These are phyloP conservation scores for Euglossa dilemma DNA, from an alignment of 1,140 invertebrate species.

Conservation along the genomic window DNA sequence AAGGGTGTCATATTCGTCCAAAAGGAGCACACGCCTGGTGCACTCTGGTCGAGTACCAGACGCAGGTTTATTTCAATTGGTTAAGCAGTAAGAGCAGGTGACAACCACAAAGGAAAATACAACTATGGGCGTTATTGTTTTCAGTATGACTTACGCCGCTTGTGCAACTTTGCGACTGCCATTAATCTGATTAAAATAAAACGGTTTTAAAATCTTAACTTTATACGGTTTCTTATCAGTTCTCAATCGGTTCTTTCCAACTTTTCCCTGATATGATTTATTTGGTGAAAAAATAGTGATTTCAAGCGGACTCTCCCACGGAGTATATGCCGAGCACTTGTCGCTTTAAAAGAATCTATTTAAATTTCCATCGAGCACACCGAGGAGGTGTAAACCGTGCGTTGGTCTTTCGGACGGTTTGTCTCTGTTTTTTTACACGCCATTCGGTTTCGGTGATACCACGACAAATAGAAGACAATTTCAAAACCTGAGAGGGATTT, in stretches of 20 bases:
- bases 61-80: slow-evolving; percentile 51
- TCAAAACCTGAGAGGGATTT: slow-evolving; percentile 51
- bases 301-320: slow-evolving; percentile 45
- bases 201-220: neutral
- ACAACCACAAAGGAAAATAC: slow-evolving; percentile 51
- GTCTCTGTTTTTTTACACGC: neutral
- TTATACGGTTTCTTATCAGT: neutral
- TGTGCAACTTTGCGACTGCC: slow-evolving; percentile 4
- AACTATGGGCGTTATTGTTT: slow-evolving; percentile 10
- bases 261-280: neutral
- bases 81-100: slow-evolving; percentile 71
- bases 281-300: neutral
- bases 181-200: neutral
- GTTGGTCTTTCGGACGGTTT: slow-evolving; percentile 58
- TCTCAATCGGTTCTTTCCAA: neutral
- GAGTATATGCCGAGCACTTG: slow-evolving; percentile 20
- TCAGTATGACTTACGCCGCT: slow-evolving; percentile 29
- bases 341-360: slow-evolving; percentile 56
- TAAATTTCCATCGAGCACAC: slow-evolving; percentile 53
- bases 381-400: slow-evolving; percentile 64
- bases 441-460: slow-evolving; percentile 55
- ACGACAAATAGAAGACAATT: slow-evolving; percentile 55
- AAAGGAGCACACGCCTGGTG: slow-evolving; percentile 57
- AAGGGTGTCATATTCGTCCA: slow-evolving; percentile 65
- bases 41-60: slow-evolving; percentile 50